Percentiles rank a stretch among this genome's conserved stretches.
These are phyloP conservation scores for Sebastes matsubarae DNA, from an alignment of 2,797 vertebrate species.

Conservation along the genomic window DNA sequence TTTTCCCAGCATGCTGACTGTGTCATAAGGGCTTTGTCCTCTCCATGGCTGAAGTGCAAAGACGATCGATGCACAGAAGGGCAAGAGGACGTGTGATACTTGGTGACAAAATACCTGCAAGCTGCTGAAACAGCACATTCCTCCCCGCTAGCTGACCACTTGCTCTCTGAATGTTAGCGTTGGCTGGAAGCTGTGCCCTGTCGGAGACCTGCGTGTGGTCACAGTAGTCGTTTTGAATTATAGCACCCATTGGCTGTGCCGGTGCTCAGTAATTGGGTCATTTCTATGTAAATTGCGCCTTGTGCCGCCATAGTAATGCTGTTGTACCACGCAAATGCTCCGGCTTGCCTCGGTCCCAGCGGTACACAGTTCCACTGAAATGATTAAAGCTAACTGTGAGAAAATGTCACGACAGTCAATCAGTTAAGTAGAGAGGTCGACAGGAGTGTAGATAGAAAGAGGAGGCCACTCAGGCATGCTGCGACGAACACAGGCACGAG, in stretches of 20 bases:
- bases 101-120: constrained; percentile 76
- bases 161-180: constrained; percentile 62
- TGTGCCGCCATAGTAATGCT: constrained; percentile 47
- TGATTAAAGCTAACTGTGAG: constrained; percentile 65
- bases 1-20: constrained; percentile 22
- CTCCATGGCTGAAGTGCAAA: constrained; percentile 45
- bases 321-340: constrained; percentile 57
- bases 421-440: constrained; percentile 51
- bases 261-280: constrained; percentile 73
- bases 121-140: constrained; percentile 77
- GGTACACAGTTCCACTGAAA: constrained; percentile 45
- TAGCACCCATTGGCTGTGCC: constrained; percentile 52
- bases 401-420: constrained; percentile 66
- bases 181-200: constrained; percentile 59
- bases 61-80: constrained; percentile 72
- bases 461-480: constrained; percentile 37
- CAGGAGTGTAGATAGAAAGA: constrained; percentile 23
- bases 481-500: constrained; percentile 40
- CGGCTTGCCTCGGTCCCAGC: constrained; percentile 41
- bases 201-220: constrained; percentile 37
- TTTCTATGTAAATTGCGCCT: constrained; percentile 83
- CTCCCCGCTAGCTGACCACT: constrained; percentile 61
- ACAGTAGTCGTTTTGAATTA: constrained; percentile 72
- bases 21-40: constrained; percentile 54
- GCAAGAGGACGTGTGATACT: constrained; percentile 64